Percentiles rank a stretch among this genome's conserved stretches.
phyloP scores from a whole-genome alignment of 1,140 invertebrate species.

The Drosophila pandora region DNA sequence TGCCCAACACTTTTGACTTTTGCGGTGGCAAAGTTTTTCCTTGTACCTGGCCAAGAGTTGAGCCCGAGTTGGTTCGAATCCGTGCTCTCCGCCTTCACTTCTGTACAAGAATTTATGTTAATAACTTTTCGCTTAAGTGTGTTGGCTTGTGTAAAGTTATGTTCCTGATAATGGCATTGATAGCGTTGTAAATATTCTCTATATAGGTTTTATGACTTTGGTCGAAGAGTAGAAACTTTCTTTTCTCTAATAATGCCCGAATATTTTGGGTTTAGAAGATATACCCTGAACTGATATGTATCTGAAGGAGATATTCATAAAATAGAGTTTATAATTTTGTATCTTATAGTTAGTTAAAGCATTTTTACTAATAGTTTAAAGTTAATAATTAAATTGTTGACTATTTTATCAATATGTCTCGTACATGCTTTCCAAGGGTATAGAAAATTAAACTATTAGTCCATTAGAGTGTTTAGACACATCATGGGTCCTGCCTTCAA shows the following conservation, averaged over 20 bases:
- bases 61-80: conserved; percentile 38
- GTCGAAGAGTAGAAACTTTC: conserved; percentile 15
- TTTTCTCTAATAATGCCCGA: not conserved
- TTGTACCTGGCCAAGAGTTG: conserved; percentile 43
- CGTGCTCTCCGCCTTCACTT: conserved; percentile 42
- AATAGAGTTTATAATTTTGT: conserved; percentile 9
- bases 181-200: conserved; percentile 69
- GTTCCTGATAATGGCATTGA: conserved; percentile 77
- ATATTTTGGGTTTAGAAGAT: no score
- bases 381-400: no score
- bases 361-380: no score
- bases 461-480: conserved; percentile 5
- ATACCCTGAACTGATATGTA: no score
- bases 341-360: no score
- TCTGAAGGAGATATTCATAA: conserved; percentile 7
- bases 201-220: conserved; percentile 39
- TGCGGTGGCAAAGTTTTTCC: conserved; percentile 65
- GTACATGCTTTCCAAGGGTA: no score
- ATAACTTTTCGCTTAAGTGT: conserved; percentile 67
- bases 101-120: conserved; percentile 75
- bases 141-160: conserved; percentile 53
- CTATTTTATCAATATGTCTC: no score
- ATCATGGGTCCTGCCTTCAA: conserved; percentile 6
- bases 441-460: conserved; percentile 18
- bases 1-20: conserved; percentile 74